Conservation (phyloP, 2,113 vertebrate genomes). For the Myotis lucifugus region DNA sequence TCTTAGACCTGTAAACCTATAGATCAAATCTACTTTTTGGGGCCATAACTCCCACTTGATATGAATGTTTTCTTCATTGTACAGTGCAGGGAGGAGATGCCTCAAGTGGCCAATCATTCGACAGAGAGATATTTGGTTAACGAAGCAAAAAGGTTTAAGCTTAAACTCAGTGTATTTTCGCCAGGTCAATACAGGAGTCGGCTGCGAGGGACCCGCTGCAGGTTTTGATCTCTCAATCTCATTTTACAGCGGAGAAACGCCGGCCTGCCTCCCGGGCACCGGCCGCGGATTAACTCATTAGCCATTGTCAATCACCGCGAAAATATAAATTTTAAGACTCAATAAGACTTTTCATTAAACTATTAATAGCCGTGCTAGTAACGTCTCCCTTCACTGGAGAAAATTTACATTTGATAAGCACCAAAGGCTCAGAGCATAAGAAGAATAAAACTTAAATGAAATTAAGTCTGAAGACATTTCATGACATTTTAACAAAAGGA, state of each 20-base stretch:
- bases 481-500: slow-evolving; percentile 62
- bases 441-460: slow-evolving; percentile 73
- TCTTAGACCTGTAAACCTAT: neutral
- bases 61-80: neutral
- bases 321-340: slow-evolving; percentile 75
- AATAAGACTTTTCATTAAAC: slow-evolving; percentile 74
- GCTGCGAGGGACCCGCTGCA: neutral
- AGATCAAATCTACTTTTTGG: neutral
- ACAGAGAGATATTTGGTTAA: neutral
- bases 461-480: slow-evolving; percentile 64
- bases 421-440: slow-evolving; percentile 61
- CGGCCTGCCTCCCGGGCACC: slow-evolving; percentile 59
- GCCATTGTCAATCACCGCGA: slow-evolving; percentile 70
- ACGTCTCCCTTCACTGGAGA: slow-evolving; percentile 69
- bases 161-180: slow-evolving; percentile 36
- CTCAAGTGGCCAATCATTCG: neutral
- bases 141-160: neutral
- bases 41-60: neutral
- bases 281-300: slow-evolving; percentile 72
- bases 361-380: slow-evolving; percentile 64
- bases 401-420: slow-evolving; percentile 76
- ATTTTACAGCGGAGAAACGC: slow-evolving; percentile 54
- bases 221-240: slow-evolving; percentile 69
- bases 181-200: neutral
- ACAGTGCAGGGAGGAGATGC: neutral